Conservation (phyloP, 2,888 invertebrate species). For the Rapana venosa region DNA sequence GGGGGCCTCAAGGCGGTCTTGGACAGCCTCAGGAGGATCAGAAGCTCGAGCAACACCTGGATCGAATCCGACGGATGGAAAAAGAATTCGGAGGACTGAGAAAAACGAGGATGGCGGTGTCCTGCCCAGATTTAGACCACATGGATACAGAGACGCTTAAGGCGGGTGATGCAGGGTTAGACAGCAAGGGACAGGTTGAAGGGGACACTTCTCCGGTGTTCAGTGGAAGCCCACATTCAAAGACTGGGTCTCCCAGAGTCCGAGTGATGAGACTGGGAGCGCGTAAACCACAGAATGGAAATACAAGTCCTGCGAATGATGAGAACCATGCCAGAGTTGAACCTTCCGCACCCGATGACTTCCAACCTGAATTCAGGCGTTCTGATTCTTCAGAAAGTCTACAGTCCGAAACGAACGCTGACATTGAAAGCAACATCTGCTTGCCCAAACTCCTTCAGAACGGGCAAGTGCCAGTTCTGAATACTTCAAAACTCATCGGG, state of each 20-base stretch:
- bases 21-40: background rate
- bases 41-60: conserved; percentile 17
- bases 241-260: background rate
- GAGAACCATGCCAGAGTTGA: background rate
- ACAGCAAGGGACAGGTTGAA: background rate
- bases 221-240: background rate
- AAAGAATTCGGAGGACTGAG: background rate
- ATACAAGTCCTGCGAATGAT: background rate
- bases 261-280: background rate
- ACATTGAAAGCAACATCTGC: too few relatives aligned
- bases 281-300: background rate
- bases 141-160: background rate
- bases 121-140: background rate
- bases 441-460: background rate
- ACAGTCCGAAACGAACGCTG: background rate
- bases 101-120: background rate
- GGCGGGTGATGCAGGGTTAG: background rate
- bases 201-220: background rate
- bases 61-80: conserved; percentile 15
- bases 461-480: background rate
- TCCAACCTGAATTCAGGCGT: background rate
- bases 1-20: background rate
- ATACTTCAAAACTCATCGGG: background rate
- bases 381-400: background rate
- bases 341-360: background rate